phyloP scores from a whole-genome alignment of 2,113 vertebrate species.

The Passer montanus region DNA sequence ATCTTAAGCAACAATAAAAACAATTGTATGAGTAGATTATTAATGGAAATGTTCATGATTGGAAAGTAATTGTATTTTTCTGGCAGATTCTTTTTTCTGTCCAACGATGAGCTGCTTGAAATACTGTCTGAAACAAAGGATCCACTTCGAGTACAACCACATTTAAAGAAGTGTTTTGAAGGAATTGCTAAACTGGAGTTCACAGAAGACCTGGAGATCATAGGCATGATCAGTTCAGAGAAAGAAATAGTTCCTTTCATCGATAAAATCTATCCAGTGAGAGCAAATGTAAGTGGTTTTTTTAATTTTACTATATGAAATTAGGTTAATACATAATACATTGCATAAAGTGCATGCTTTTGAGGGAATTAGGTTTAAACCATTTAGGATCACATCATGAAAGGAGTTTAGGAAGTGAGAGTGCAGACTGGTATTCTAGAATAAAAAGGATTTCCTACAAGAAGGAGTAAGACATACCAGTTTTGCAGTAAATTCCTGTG shows the following conservation, averaged over 20 bases:
- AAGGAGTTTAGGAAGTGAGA: neutral
- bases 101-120: constrained; percentile 92
- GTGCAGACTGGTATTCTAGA: neutral
- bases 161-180: constrained; percentile 95
- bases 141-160: constrained; percentile 88
- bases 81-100: constrained; percentile 91
- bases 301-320: neutral
- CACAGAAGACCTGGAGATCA: constrained; percentile 78
- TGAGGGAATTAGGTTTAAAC: neutral
- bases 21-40: neutral
- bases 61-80: constrained; percentile 7
- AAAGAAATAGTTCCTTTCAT: constrained; percentile 84
- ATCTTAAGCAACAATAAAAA: neutral
- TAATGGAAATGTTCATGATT: neutral
- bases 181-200: constrained; percentile 90
- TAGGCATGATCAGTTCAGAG: constrained; percentile 92
- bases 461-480: neutral
- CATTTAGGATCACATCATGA: neutral
- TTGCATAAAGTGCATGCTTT: neutral
- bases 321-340: neutral
- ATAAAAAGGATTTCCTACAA: neutral
- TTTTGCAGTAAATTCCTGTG: neutral
- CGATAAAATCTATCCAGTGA: constrained; percentile 79
- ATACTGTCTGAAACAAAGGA: constrained; percentile 94
- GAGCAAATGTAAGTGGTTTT: constrained; percentile 81